phyloP scores from a whole-genome alignment of 1,140 invertebrate species.

The Bombus vancouverensis region DNA sequence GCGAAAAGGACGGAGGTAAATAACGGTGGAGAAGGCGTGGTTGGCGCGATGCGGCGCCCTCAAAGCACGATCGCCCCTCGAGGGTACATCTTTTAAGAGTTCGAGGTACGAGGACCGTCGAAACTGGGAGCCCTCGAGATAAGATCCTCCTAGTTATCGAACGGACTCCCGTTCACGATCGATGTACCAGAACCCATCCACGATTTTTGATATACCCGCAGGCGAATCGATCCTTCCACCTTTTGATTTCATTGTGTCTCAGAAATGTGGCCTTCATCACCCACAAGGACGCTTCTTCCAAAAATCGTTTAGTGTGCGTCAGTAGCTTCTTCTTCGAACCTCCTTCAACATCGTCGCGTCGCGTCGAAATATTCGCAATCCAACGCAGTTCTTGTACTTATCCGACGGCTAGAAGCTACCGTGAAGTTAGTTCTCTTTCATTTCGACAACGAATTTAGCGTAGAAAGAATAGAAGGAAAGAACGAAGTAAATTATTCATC shows the following conservation, averaged over 20 bases:
- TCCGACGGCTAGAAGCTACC: conserved; percentile 42
- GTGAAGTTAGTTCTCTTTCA: too few species aligned
- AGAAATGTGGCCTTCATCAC: conserved; percentile 60
- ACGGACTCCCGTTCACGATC: conserved; percentile 74
- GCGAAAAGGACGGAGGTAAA: conserved; percentile 73
- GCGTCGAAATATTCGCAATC: conserved; percentile 3
- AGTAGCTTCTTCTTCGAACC: conserved; percentile 37
- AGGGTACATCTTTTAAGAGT: conserved; percentile 71
- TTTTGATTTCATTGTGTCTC: conserved; percentile 40
- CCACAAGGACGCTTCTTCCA: conserved; percentile 59
- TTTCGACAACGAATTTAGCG: too few species aligned
- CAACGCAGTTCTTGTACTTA: neutral
- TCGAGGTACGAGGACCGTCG: conserved; percentile 66
- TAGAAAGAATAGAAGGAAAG: too few species aligned
- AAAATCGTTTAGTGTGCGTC: conserved; percentile 27
- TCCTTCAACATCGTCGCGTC: conserved; percentile 19
- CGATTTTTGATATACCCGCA: conserved; percentile 51
- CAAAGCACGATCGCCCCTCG: conserved; percentile 73
- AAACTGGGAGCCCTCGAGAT: conserved; percentile 77
- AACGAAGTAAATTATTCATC: neutral
- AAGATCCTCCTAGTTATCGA: conserved; percentile 79
- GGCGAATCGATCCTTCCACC: conserved; percentile 47
- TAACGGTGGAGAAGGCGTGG: conserved; percentile 77
- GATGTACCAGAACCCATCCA: conserved; percentile 62
- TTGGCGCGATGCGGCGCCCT: conserved; percentile 75